These are phyloP conservation scores for Myrmecobius fasciatus DNA, from an alignment of 2,113 vertebrate genomes.

Conservation along the genomic window DNA sequence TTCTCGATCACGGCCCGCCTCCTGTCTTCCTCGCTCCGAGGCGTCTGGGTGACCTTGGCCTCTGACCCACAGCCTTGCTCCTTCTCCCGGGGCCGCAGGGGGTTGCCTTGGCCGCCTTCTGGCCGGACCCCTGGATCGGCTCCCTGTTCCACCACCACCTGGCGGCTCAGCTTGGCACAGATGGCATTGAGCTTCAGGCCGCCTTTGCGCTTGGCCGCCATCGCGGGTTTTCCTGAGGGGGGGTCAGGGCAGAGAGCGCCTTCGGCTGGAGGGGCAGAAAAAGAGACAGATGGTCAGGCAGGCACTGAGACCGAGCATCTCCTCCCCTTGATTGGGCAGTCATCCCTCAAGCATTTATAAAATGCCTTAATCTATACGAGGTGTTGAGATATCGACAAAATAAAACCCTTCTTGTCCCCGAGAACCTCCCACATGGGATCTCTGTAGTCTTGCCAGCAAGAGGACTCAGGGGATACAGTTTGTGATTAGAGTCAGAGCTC, in stretches of 20 bases:
- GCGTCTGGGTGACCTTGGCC: slow-evolving; percentile 84
- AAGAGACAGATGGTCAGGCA: slow-evolving; percentile 60
- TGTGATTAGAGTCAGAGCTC: neutral
- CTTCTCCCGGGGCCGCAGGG: slow-evolving; percentile 86
- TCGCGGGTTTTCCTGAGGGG: slow-evolving; percentile 96
- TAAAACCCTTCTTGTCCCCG: neutral
- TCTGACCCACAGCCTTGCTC: slow-evolving; percentile 83
- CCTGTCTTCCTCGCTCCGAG: slow-evolving; percentile 95
- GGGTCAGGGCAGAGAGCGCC: slow-evolving; percentile 97
- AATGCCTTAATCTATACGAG: neutral
- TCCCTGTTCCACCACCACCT: slow-evolving; percentile 94
- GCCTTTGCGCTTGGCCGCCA: slow-evolving; percentile 99
- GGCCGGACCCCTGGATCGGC: slow-evolving; percentile 86
- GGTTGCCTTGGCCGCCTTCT: slow-evolving; percentile 89
- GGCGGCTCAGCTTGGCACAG: slow-evolving; percentile 99
- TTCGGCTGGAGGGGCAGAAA: slow-evolving; percentile 90
- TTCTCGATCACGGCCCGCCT: slow-evolving; percentile 98
- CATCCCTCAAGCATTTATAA: slow-evolving; percentile 49
- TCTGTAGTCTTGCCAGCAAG: neutral
- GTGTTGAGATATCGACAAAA: neutral
- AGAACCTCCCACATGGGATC: slow-evolving; percentile 61
- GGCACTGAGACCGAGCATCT: neutral
- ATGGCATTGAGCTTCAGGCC: slow-evolving; percentile 99
- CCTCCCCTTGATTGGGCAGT: neutral
- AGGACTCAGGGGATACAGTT: neutral